Conservation (phyloP, 2,113 vertebrate genomes). For the Lates calcarifer region DNA sequence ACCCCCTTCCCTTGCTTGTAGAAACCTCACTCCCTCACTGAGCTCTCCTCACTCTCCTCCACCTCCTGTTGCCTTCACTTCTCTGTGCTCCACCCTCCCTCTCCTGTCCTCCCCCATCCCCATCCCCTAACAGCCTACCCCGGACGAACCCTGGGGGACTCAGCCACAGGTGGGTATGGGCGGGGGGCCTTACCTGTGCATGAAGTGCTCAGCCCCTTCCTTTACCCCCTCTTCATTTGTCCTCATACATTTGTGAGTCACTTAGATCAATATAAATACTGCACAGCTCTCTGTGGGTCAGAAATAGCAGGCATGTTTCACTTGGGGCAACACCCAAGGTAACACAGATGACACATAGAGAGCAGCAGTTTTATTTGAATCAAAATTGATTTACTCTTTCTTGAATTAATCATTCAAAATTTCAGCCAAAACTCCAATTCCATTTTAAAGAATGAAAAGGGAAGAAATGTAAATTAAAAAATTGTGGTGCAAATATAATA, state of each 20-base stretch:
- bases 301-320: slow-evolving; percentile 16
- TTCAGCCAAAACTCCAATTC: neutral
- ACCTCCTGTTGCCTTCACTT: slow-evolving; percentile 57
- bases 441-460: slow-evolving; percentile 42
- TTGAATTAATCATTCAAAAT: slow-evolving; percentile 3
- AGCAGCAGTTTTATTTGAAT: slow-evolving; percentile 8
- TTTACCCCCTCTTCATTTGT: slow-evolving; percentile 50
- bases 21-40: slow-evolving; percentile 67
- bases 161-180: slow-evolving; percentile 93
- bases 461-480: slow-evolving; percentile 45
- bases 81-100: slow-evolving; percentile 63
- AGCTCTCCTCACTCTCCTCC: slow-evolving; percentile 66
- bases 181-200: slow-evolving; percentile 81
- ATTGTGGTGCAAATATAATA: neutral
- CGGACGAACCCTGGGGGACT: slow-evolving; percentile 93
- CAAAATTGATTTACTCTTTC: neutral
- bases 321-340: neutral
- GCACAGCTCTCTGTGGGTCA: slow-evolving; percentile 26
- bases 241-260: slow-evolving; percentile 26
- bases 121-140: slow-evolving; percentile 93
- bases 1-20: slow-evolving; percentile 55
- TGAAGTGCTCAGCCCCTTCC: slow-evolving; percentile 77
- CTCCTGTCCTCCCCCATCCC: slow-evolving; percentile 76
- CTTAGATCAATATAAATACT: neutral
- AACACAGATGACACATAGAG: slow-evolving; percentile 2